phyloP scores from a whole-genome alignment of 1,140 invertebrate genomes.

The Drosophila truncata region DNA sequence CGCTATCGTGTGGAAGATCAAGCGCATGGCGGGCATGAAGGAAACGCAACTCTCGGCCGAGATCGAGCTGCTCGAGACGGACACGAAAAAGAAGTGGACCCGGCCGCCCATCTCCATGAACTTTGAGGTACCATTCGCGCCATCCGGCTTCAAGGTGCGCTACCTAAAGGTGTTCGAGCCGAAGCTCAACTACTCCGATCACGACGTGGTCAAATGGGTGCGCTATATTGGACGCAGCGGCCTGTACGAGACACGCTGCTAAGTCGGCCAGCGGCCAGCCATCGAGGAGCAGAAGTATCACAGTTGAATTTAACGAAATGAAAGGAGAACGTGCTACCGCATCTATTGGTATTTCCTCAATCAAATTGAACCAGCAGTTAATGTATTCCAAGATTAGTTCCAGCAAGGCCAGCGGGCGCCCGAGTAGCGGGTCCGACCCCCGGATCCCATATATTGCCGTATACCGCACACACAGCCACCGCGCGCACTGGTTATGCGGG shows the following conservation, averaged over 20 bases:
- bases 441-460: conserved; percentile 31
- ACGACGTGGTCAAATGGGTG: conserved; percentile 99
- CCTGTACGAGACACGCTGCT: conserved; percentile 99
- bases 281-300: conserved; percentile 53
- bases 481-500: conserved; percentile 38
- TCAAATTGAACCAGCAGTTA: conserved; percentile 76
- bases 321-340: conserved; percentile 43
- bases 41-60: conserved; percentile 99
- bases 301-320: conserved; percentile 62
- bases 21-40: conserved; percentile 99
- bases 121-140: conserved; percentile 99
- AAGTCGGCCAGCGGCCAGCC: conserved; percentile 61
- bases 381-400: conserved; percentile 78
- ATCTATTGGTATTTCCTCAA: conserved; percentile 73
- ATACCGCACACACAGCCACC: conserved; percentile 30
- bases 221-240: conserved; percentile 99
- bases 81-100: conserved; percentile 99
- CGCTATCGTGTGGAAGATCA: conserved; percentile 99
- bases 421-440: conserved; percentile 19
- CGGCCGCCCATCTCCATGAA: conserved; percentile 99
- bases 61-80: conserved; percentile 99
- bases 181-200: conserved; percentile 99
- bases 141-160: conserved; percentile 99
- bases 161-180: conserved; percentile 99
- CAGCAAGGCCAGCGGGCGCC: conserved; percentile 44